phyloP scores from a whole-genome alignment of 2,888 invertebrate genomes.

The Pseudococcus longispinus region DNA sequence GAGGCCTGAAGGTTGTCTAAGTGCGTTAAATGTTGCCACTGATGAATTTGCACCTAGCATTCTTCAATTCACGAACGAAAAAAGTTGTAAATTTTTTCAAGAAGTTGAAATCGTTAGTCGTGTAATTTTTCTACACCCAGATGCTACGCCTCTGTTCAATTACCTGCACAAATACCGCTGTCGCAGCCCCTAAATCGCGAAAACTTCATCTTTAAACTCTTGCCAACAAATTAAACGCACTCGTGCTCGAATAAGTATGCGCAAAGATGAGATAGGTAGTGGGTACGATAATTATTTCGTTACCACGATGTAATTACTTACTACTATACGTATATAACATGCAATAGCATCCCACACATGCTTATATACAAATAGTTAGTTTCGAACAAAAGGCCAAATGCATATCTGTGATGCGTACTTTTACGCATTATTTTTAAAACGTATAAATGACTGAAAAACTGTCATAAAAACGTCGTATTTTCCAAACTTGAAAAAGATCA shows the following conservation, averaged over 20 bases:
- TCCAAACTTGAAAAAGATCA: constrained; percentile 1
- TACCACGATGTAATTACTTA: background rate
- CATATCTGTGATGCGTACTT: background rate
- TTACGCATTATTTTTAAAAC: constrained; percentile 11
- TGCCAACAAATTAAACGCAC: background rate
- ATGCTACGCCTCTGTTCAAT: background rate
- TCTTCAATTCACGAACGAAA: no score
- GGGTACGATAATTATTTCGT: background rate
- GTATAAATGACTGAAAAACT: background rate
- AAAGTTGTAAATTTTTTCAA: no score
- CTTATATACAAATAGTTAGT: background rate
- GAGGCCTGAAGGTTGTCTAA: no score
- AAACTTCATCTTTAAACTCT: background rate
- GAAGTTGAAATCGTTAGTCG: no score
- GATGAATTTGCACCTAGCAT: no score
- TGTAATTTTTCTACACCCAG: no score
- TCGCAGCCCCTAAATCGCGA: background rate
- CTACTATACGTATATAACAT: background rate
- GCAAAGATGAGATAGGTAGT: background rate
- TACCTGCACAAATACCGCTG: background rate
- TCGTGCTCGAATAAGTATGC: background rate
- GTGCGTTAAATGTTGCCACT: no score
- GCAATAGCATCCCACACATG: background rate
- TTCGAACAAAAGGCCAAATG: background rate
- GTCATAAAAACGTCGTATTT: constrained; percentile 28